phyloP scores from a whole-genome alignment of 2,113 vertebrate species.

The Pomatostomus ruficeps region DNA sequence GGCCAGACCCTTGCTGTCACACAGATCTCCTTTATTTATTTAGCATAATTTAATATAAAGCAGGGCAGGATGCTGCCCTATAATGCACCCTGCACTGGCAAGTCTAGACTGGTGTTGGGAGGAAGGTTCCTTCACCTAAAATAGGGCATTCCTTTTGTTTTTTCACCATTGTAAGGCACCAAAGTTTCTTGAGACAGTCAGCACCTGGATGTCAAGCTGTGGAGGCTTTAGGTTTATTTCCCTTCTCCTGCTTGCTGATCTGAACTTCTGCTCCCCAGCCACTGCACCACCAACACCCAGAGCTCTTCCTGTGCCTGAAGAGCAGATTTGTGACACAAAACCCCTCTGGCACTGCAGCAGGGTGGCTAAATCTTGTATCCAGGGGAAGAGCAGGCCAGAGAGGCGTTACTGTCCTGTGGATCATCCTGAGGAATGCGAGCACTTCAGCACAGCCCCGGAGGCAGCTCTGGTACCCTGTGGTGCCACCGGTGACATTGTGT shows the following conservation, averaged over 20 bases:
- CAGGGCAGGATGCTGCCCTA: not conserved
- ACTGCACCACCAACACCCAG: rapidly evolving
- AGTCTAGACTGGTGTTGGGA: not conserved
- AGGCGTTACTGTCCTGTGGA: not conserved
- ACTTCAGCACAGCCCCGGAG: not conserved
- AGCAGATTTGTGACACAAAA: not conserved
- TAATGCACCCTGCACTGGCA: not conserved
- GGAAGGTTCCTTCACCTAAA: not conserved
- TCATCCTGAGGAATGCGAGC: not conserved
- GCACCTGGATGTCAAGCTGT: not conserved
- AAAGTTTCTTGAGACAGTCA: not conserved
- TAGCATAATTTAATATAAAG: not conserved
- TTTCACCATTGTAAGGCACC: not conserved
- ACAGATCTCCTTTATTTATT: not conserved
- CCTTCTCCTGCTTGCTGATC: not conserved
- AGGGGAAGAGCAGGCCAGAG: not conserved
- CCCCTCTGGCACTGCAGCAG: not conserved
- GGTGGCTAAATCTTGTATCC: not conserved
- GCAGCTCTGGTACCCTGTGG: not conserved
- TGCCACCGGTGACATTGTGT: not conserved
- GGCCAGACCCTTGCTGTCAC: not conserved
- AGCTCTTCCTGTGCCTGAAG: not conserved
- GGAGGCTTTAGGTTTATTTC: not conserved
- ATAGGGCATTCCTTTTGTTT: rapidly evolving
- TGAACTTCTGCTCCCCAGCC: not conserved